A percentile compares a stretch with the other conserved stretches of the same genome.
These are phyloP conservation scores for Macrotrachela quadricornifera DNA, from an alignment of 1,140 invertebrate genomes.

Conservation along the genomic window DNA sequence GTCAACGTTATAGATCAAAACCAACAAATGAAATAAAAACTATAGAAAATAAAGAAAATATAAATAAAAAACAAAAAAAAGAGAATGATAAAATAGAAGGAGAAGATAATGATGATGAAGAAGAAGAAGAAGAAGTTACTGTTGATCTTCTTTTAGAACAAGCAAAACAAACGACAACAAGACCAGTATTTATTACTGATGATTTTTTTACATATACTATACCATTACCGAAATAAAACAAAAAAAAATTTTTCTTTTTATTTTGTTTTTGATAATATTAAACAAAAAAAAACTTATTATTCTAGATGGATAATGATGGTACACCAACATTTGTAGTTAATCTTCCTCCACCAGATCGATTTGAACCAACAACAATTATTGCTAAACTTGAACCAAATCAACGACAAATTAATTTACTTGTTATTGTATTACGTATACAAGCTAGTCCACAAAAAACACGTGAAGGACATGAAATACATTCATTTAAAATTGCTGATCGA, in stretches of 20 bases:
- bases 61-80: not conserved
- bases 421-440: constrained; percentile 12
- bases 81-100: not conserved
- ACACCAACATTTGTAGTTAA: too few species aligned
- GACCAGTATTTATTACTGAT: not conserved
- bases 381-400: constrained; percentile 1
- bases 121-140: not conserved
- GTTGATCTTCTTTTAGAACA: too few species aligned
- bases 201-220: constrained; percentile 1
- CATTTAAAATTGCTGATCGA: constrained; percentile 73
- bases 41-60: not conserved
- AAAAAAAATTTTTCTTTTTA: too few species aligned
- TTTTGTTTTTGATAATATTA: too few species aligned
- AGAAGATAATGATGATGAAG: not conserved
- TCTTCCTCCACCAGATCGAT: too few species aligned
- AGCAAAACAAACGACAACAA: not conserved
- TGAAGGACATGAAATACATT: constrained; percentile 57
- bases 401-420: constrained; percentile 9
- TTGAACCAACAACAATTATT: too few species aligned
- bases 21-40: too few species aligned
- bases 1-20: constrained; percentile 27
- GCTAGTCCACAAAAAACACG: constrained; percentile 59
- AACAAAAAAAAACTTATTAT: too few species aligned
- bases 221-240: too few species aligned
- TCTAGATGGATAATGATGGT: too few species aligned